Evolutionary conservation across 2,113 vertebrate genomes (phyloP), one percentile per base, ranked within the genome.

Genomic region (Tautogolabrus adspersus): DNA sequence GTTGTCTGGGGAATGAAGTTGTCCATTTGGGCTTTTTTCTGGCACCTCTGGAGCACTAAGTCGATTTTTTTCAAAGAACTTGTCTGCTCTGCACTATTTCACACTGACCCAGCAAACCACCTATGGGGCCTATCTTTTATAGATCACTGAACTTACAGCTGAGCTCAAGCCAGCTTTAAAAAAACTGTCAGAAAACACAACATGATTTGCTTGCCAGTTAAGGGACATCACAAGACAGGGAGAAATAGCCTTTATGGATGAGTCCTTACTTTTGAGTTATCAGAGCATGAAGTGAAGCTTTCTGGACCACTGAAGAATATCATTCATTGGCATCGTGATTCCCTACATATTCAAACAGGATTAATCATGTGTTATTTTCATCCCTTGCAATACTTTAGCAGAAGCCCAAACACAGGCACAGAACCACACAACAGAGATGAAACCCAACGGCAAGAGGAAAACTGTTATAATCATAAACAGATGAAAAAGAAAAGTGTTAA

Each of bases 131-230:
- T 30, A 72, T 58, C 75, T 82, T 67, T 73, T 69, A 77, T 63
- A 81, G 64, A 81, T 68, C 37, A 75, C 62, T 55, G 66, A 65
- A 66, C 65, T 70, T 83, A 77, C 60, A 71, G 59, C 72, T 85
- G 60, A 73, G 52, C 60, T 65, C 59, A 57, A n/a, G 40, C 54
- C 51, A 67, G 40, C 42, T 21, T 56, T 42, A 38, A 64, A 59
- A 64, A 34, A 11, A 56, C 8, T 52, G 64, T 56, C 40, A 26
- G 30, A 49, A 72, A 67, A 64, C 57, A 73, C 46, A 26, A 56
- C 62, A 69, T 21, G n/a, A 72, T 61, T 65, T 51, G 18, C 30
- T 75, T 52, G 60, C 52, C 54, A 10, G 23, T 56, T 34, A 40
- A 66, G n/a, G 7, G 16, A 46, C 66, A 72, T 44, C 18, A 42